Conservation (phyloP, 2,113 vertebrate species). For the Rhodinocichla rosea region DNA sequence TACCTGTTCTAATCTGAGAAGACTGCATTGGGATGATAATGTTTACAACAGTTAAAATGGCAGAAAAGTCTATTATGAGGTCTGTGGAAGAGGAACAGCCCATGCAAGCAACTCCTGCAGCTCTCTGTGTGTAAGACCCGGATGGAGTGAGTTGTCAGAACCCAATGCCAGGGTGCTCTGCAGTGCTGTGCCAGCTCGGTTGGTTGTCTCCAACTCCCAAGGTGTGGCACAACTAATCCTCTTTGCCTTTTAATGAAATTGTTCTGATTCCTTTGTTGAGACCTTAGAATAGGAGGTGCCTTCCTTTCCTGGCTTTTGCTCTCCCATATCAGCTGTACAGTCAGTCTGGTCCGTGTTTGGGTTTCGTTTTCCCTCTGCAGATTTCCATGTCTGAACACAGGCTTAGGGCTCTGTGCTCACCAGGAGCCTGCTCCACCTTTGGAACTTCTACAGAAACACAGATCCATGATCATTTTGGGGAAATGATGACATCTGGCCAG, state of each 20-base stretch:
- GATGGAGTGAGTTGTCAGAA: background rate
- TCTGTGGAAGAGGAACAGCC: background rate
- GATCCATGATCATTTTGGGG: background rate
- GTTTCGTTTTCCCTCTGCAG: background rate
- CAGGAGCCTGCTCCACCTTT: background rate
- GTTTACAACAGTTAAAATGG: background rate
- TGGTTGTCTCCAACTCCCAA: background rate
- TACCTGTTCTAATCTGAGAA: background rate
- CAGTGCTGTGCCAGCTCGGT: fast-evolving
- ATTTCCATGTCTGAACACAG: background rate
- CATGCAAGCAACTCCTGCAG: background rate
- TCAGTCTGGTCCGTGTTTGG: background rate
- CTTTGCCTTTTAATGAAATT: background rate
- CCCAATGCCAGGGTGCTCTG: background rate
- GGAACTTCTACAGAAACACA: background rate
- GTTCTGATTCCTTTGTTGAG: background rate
- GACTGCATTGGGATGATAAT: background rate
- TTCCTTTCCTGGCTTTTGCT: background rate
- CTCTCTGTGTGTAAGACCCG: background rate
- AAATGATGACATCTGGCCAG: background rate
- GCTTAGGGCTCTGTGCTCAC: background rate
- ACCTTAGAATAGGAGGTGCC: background rate
- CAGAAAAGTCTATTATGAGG: background rate
- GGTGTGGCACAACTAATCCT: background rate
- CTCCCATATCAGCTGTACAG: background rate